Evolutionary conservation across 2,113 vertebrate species (phyloP).

Genomic region (Lamprologus sp.): DNA sequence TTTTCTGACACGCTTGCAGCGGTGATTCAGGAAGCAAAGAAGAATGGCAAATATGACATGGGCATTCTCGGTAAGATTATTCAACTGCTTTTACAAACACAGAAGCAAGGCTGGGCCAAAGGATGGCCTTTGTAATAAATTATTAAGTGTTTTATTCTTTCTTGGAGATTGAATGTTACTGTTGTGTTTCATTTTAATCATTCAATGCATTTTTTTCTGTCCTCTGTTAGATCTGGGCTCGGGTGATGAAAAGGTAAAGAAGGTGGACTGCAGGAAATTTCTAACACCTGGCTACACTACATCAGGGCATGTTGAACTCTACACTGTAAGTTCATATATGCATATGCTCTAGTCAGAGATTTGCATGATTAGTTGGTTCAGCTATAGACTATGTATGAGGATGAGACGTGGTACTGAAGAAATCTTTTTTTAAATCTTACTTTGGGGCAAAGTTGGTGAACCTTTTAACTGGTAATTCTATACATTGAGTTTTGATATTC

Average conservation of each 20-base stretch:
- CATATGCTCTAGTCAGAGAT: too few species aligned
- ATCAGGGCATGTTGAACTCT: conserved; percentile 91
- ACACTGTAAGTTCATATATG: conserved; percentile 76
- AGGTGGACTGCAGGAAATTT: conserved; percentile 89
- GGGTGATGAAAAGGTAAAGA: conserved; percentile 95
- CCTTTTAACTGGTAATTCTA: background rate
- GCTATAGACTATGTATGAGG: background rate
- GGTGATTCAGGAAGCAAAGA: conserved; percentile 95
- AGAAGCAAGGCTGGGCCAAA: background rate
- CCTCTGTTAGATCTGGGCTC: conserved; percentile 84
- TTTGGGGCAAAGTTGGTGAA: background rate
- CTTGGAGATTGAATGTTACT: background rate
- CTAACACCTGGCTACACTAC: conserved; percentile 94
- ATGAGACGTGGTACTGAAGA: too few species aligned
- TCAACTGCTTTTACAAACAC: background rate
- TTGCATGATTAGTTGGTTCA: background rate
- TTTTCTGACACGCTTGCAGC: conserved; percentile 91
- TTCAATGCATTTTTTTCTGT: background rate
- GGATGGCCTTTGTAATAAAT: background rate
- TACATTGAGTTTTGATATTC: background rate
- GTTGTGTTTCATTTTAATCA: background rate
- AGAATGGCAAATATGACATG: conserved; percentile 96
- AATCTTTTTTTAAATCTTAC: background rate
- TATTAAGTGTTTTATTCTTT: background rate
- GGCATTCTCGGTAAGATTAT: conserved; percentile 86